Conservation (phyloP, 2,113 vertebrate genomes). For the Nycticebus coucang region DNA sequence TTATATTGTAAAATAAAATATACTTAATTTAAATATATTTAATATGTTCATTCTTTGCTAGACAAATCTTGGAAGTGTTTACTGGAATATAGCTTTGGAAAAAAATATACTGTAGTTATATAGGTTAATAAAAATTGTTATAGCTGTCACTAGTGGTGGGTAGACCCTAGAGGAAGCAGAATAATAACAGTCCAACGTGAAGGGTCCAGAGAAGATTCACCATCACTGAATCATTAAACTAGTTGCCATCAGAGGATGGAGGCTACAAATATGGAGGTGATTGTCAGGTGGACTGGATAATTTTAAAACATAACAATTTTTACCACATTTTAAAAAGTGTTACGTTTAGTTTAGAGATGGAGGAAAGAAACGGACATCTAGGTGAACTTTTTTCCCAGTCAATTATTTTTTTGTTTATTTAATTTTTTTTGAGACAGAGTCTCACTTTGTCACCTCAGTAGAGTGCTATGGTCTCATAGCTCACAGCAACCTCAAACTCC, state of each 20-base stretch:
- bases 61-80: background rate
- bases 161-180: background rate
- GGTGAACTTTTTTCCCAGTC: background rate
- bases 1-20: conserved; percentile 8
- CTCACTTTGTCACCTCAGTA: too few species aligned
- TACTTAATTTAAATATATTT: background rate
- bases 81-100: background rate
- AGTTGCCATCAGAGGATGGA: background rate
- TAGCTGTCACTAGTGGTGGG: background rate
- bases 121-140: conserved; percentile 7
- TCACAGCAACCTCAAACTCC: too few species aligned
- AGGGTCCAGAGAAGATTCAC: background rate
- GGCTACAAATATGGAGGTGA: background rate
- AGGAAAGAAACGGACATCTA: background rate
- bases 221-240: background rate
- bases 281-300: background rate
- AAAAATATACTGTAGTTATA: background rate
- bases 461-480: too few species aligned
- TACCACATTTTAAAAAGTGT: background rate
- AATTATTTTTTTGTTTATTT: background rate
- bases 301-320: background rate
- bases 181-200: background rate
- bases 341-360: background rate
- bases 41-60: background rate
- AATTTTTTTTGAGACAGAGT: too few species aligned